phyloP scores from a whole-genome alignment of 2,888 invertebrate genomes.

The Leptopterna dolabrata region DNA sequence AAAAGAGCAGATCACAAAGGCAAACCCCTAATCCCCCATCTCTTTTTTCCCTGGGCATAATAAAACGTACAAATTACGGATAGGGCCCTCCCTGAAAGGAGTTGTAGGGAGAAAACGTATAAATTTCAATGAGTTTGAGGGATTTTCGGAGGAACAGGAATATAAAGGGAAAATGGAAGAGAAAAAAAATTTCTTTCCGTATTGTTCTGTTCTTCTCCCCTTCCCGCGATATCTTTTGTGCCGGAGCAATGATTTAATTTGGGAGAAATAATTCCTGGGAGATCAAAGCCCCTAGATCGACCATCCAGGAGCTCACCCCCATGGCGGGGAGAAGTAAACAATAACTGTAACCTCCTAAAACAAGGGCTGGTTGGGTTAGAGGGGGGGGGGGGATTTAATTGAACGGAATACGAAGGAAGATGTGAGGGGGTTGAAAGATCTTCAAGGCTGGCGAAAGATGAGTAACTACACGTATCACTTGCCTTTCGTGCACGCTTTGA shows the following conservation, averaged over 20 bases:
- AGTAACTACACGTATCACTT: slow-evolving; percentile 31
- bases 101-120: slow-evolving; percentile 50
- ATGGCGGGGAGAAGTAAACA: slow-evolving; percentile 15
- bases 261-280: slow-evolving; percentile 44
- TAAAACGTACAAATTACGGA: slow-evolving; percentile 55
- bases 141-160: slow-evolving; percentile 29
- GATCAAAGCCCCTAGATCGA: slow-evolving; percentile 35
- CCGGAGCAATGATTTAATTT: slow-evolving; percentile 49
- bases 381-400: slow-evolving; percentile 41
- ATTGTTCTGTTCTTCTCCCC: slow-evolving; percentile 42
- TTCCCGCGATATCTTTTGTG: slow-evolving; percentile 42
- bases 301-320: slow-evolving; percentile 1
- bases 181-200: slow-evolving; percentile 31
- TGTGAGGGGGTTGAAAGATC: background rate
- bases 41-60: slow-evolving; percentile 36
- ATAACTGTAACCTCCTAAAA: slow-evolving; percentile 39
- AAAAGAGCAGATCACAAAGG: slow-evolving; percentile 45
- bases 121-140: slow-evolving; percentile 54
- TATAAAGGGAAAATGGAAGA: background rate
- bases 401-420: slow-evolving; percentile 47
- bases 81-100: background rate
- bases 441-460: background rate
- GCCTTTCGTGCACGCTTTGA: background rate
- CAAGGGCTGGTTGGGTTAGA: background rate
- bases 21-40: slow-evolving; percentile 41